These are phyloP conservation scores for Ceyx erithaca DNA, from an alignment of 2,797 vertebrate species.

Conservation along the genomic window DNA sequence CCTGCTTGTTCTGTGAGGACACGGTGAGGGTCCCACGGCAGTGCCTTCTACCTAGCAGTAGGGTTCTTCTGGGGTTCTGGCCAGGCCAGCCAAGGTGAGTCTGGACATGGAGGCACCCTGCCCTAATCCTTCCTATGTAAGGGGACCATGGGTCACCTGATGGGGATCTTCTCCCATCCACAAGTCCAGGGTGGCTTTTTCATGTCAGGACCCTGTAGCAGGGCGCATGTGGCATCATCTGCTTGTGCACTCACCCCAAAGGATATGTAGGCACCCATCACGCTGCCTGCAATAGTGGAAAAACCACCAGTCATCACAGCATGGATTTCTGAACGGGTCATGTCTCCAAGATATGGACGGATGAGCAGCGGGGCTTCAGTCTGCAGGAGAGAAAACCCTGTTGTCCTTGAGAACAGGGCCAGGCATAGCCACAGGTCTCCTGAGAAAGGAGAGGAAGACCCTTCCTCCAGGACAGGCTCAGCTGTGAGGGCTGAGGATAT, in stretches of 20 bases:
- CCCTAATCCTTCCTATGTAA: neutral
- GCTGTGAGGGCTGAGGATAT: neutral
- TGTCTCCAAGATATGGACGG: slow-evolving; percentile 90
- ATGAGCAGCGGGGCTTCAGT: slow-evolving; percentile 93
- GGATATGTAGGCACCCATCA: slow-evolving; percentile 95
- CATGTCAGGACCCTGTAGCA: accelerated
- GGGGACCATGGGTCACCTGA: neutral
- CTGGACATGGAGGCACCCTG: neutral
- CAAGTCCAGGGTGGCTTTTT: neutral
- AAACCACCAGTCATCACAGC: slow-evolving; percentile 94
- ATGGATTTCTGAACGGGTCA: slow-evolving; percentile 95
- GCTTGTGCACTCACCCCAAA: slow-evolving; percentile 86
- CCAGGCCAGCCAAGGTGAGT: neutral
- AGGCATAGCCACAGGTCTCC: neutral
- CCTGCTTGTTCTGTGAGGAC: neutral
- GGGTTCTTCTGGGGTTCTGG: neutral
- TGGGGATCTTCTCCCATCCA: neutral
- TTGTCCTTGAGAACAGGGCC: neutral
- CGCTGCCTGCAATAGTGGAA: slow-evolving; percentile 93
- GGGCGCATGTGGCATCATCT: neutral
- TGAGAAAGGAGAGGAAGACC: neutral
- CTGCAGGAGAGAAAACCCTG: slow-evolving; percentile 68
- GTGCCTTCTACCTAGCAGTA: neutral
- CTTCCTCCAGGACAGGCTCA: neutral
- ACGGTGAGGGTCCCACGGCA: neutral